Percentiles rank a stretch among this genome's conserved stretches.
Evolutionary conservation across 2,113 vertebrate species (phyloP).

Genomic region (Oriolus oriolus): DNA sequence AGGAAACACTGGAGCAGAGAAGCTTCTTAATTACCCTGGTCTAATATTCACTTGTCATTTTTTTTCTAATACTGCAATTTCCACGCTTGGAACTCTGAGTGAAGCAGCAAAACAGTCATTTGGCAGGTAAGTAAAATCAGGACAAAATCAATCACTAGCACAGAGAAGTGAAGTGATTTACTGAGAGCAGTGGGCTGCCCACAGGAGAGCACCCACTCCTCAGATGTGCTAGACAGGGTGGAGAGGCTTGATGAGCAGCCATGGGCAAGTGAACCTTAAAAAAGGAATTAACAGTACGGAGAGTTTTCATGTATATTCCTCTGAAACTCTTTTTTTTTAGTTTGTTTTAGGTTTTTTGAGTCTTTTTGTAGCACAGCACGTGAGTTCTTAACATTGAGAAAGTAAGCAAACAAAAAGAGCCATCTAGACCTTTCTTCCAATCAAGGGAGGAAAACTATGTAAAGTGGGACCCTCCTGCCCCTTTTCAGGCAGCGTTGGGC

Average conservation of each 20-base stretch:
- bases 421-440: not conserved
- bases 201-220: not conserved
- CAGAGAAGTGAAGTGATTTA: not conserved
- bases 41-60: not conserved
- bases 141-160: not conserved
- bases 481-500: not conserved
- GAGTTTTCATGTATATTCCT: not conserved
- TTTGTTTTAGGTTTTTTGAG: not conserved
- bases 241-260: not conserved
- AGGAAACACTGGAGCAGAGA: not conserved
- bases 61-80: not conserved
- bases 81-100: not conserved
- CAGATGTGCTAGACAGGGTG: not conserved
- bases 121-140: not conserved
- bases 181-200: not conserved
- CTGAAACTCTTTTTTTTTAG: not conserved
- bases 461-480: not conserved
- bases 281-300: not conserved
- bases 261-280: not conserved
- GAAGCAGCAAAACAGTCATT: not conserved
- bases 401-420: not conserved
- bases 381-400: not conserved
- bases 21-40: not conserved
- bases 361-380: accelerated
- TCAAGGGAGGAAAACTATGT: not conserved